These are phyloP conservation scores for Pristionchus entomophagus DNA, from an alignment of 2,888 invertebrate genomes.

Conservation along the genomic window DNA sequence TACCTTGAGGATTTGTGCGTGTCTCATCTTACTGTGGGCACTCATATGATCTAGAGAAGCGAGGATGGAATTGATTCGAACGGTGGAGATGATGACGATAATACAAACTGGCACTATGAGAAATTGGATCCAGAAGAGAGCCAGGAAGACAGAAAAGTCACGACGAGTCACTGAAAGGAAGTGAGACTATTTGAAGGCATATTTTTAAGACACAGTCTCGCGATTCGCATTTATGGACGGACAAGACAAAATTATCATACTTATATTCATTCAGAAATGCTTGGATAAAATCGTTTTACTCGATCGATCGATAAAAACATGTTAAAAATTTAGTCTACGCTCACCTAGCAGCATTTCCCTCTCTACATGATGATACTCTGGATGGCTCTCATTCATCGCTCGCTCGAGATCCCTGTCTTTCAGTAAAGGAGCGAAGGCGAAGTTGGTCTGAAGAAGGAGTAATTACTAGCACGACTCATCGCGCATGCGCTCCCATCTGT, in stretches of 20 bases:
- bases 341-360: not conserved
- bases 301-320: no score
- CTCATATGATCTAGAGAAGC: not conserved
- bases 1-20: not conserved
- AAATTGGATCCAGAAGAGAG: not conserved
- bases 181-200: not conserved
- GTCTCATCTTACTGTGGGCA: not conserved
- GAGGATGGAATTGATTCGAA: not conserved
- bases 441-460: not conserved
- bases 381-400: not conserved
- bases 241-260: no score
- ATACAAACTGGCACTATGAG: not conserved
- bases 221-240: no score
- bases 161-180: no score
- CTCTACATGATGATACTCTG: not conserved
- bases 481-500: no score
- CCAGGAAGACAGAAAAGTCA: no score
- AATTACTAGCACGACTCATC: no score
- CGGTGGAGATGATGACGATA: not conserved
- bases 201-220: not conserved
- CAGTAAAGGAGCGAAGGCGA: not conserved
- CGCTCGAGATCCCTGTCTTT: not conserved
- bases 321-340: not conserved
- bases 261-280: no score
- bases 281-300: no score